A percentile compares a stretch with the other conserved stretches of the same genome.
Evolutionary conservation across 2,888 invertebrate species (phyloP).

Genomic region (Acanthopleura granulata): DNA sequence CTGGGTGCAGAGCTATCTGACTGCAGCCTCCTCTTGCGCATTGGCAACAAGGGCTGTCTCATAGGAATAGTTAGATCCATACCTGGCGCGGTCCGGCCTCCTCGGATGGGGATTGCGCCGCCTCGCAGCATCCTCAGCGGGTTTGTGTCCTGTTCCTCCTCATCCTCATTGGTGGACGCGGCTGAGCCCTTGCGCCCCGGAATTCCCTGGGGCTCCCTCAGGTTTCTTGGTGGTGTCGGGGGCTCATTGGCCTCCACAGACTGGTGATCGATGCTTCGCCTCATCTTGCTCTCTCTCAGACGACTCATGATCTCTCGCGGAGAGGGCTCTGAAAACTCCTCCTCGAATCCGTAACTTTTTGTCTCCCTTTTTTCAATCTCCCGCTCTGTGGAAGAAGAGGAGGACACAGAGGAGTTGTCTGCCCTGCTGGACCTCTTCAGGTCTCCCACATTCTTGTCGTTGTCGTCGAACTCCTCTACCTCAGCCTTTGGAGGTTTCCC

Average conservation of each 20-base stretch:
- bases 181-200: slow-evolving; percentile 44
- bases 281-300: slow-evolving; percentile 57
- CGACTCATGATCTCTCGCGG: slow-evolving; percentile 62
- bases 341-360: slow-evolving; percentile 33
- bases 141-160: slow-evolving; percentile 72
- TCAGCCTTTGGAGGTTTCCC: slow-evolving; percentile 8
- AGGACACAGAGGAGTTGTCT: slow-evolving; percentile 32
- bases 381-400: slow-evolving; percentile 23
- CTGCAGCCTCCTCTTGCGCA: background rate
- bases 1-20: background rate
- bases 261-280: slow-evolving; percentile 60
- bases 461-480: background rate
- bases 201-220: slow-evolving; percentile 63
- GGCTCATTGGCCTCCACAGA: slow-evolving; percentile 39
- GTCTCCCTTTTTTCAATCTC: slow-evolving; percentile 24
- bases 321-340: slow-evolving; percentile 58
- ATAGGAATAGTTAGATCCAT: slow-evolving; percentile 31
- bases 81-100: slow-evolving; percentile 57
- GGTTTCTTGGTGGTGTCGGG: slow-evolving; percentile 43
- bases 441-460: slow-evolving; percentile 4
- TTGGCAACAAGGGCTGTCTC: background rate
- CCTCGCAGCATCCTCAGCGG: slow-evolving; percentile 77
- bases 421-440: slow-evolving; percentile 35
- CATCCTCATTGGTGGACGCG: slow-evolving; percentile 61
- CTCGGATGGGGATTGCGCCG: slow-evolving; percentile 59